phyloP scores from a whole-genome alignment of 2,113 vertebrate species.

The Pseudorasbora parva region DNA sequence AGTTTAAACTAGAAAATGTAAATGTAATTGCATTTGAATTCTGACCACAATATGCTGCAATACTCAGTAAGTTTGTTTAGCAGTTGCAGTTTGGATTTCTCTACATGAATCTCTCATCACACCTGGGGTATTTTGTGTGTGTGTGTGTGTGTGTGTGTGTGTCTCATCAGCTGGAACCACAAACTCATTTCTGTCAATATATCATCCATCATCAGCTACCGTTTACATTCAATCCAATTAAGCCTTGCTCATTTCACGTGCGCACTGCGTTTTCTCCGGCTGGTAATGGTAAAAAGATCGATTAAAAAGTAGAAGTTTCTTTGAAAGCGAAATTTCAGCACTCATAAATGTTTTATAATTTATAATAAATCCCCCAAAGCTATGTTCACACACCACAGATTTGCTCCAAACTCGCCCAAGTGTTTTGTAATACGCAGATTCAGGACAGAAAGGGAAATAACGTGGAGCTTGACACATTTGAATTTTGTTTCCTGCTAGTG shows the following conservation, averaged over 20 bases:
- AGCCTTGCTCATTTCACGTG: background rate
- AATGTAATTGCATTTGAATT: background rate
- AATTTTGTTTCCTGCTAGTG: constrained; percentile 56
- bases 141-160: too few relatives aligned
- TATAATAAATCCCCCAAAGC: too few relatives aligned
- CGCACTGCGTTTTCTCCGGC: background rate
- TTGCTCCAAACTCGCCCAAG: background rate
- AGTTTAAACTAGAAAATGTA: background rate
- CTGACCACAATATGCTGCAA: background rate
- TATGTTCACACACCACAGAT: background rate
- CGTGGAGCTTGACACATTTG: constrained; percentile 31
- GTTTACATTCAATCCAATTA: constrained; percentile 12
- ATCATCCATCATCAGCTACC: constrained; percentile 17
- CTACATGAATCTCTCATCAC: constrained; percentile 4
- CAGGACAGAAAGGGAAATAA: background rate
- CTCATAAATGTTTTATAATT: background rate
- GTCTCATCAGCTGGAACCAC: background rate
- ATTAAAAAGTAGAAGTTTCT: background rate
- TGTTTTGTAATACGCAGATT: background rate
- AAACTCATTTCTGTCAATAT: constrained; percentile 17
- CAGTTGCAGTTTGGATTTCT: background rate
- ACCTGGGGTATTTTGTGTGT: background rate
- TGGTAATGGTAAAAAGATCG: background rate
- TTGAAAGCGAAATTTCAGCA: background rate
- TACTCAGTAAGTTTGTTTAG: background rate